Conservation (phyloP, 2,113 vertebrate genomes). For the Amblyornis subalaris region DNA sequence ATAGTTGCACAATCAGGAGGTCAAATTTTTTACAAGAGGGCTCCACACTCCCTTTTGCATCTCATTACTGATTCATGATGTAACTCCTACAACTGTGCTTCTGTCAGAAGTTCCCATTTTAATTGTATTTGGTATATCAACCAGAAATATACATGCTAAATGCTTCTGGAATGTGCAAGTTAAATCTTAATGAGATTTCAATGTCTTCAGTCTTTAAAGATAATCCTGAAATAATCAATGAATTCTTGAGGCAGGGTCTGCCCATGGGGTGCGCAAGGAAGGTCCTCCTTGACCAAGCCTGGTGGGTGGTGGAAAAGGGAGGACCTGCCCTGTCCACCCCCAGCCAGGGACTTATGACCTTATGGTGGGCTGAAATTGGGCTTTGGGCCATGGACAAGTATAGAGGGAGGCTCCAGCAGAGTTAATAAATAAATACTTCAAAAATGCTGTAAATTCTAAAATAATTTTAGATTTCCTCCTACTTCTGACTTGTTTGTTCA, state of each 20-base stretch:
- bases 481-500: neutral
- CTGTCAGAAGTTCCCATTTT: neutral
- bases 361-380: neutral
- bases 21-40: neutral
- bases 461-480: neutral
- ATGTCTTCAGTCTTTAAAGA: neutral
- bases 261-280: neutral
- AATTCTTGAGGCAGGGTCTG: neutral
- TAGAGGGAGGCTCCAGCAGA: neutral
- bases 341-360: neutral
- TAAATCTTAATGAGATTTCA: neutral
- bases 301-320: accelerated
- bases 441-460: neutral
- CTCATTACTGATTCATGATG: neutral
- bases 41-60: neutral
- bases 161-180: neutral
- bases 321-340: neutral
- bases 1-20: neutral
- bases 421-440: neutral
- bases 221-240: neutral
- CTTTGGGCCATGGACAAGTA: neutral
- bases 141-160: neutral
- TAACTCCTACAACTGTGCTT: neutral
- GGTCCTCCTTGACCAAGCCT: neutral
- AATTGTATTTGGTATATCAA: neutral